Conservation (phyloP, 2,888 invertebrate genomes). For the Halocaridina rubra region DNA sequence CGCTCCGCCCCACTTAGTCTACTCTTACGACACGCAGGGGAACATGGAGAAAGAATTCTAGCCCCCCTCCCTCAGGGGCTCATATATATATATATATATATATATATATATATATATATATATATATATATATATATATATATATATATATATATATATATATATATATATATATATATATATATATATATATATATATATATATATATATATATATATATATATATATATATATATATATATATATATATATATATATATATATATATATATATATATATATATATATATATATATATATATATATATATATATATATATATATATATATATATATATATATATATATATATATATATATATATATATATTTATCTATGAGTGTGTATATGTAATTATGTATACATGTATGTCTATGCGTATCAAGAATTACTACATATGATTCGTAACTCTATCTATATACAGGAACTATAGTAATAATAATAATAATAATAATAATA, state of each 20-base stretch:
- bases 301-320: conserved; percentile 3
- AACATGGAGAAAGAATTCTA: no score
- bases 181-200: conserved; percentile 13
- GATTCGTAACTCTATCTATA: no score
- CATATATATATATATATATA: not conserved
- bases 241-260: conserved; percentile 5
- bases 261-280: conserved; percentile 10
- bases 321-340: not conserved
- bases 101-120: not conserved
- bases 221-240: conserved; percentile 11
- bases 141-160: conserved; percentile 16
- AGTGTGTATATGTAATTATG: no score
- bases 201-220: conserved; percentile 19
- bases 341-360: conserved; percentile 2
- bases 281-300: conserved; percentile 4
- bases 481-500: no score
- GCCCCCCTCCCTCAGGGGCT: no score
- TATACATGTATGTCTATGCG: not conserved
- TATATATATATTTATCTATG: no score
- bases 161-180: conserved; percentile 16
- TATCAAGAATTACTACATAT: no score
- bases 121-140: not conserved
- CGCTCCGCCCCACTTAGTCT: not conserved
- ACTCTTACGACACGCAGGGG: no score
- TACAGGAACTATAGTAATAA: no score